These are phyloP conservation scores for Distichodus sexfasciatus DNA, from an alignment of 2,797 vertebrate genomes.

Conservation along the genomic window DNA sequence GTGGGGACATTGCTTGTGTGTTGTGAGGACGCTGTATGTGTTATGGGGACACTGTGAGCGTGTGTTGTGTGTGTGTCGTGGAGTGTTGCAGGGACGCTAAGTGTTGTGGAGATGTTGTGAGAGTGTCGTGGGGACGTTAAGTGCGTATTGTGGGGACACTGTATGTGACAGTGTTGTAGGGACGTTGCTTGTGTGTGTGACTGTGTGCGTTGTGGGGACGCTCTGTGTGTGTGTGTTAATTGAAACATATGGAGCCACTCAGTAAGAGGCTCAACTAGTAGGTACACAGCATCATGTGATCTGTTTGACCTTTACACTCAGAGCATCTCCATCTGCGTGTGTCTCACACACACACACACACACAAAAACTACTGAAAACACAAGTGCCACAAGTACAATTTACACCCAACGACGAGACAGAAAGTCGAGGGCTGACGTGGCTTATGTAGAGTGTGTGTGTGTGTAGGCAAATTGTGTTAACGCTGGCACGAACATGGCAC, in stretches of 20 bases:
- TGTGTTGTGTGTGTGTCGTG: neutral
- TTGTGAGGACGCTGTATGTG: slow-evolving; percentile 21
- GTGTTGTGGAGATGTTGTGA: neutral
- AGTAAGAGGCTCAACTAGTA: slow-evolving; percentile 34
- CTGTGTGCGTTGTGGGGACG: slow-evolving; percentile 8
- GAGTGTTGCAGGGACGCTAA: neutral
- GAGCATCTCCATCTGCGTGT: neutral
- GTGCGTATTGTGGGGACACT: slow-evolving; percentile 3
- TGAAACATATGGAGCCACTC: slow-evolving; percentile 29
- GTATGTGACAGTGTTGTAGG: neutral
- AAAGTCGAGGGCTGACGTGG: too few species aligned
- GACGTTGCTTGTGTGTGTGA: neutral
- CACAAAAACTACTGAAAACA: neutral
- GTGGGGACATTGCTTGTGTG: neutral
- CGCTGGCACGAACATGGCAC: too few species aligned
- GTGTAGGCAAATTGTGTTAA: too few species aligned
- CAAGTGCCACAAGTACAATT: neutral
- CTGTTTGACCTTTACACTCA: slow-evolving; percentile 15
- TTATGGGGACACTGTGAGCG: neutral
- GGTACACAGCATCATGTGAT: slow-evolving; percentile 15
- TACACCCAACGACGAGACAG: too few species aligned
- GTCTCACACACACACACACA: slow-evolving; percentile 3
- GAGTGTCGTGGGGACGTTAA: neutral
- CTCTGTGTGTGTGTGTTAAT: neutral
- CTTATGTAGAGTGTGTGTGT: too few species aligned